Evolutionary conservation across 2,888 invertebrate species (phyloP), one percentile per base, ranked within the genome.

Genomic region (Drosophila kokeensis): DNA sequence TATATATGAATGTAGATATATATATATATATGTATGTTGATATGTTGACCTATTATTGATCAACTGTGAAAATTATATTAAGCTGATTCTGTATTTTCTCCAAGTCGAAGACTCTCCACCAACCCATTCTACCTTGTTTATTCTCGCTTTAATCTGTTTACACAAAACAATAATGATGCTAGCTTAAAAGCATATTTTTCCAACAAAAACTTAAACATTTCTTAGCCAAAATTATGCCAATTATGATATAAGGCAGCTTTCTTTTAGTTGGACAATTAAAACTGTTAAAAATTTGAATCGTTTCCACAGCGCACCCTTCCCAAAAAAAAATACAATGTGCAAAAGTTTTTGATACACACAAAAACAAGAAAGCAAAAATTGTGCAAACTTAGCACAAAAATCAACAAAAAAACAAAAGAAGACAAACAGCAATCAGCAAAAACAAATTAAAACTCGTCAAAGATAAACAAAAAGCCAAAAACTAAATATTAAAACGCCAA

Each of bases 401-500:
- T 13, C 49, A 76, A 48, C 36, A 60, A 52, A 38, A 38, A 59
- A 68, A 24, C n/a, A 45, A 29, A 48, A 42, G 29, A 62, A 36
- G 45, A 34, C 74, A 70, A 77, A 66, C 74, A 77, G 62, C 79
- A 77, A 77, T 61, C 69, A 59, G 24, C 58, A 73, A 71, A 78
- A 79, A 62, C 80, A 73, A 82, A 71, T 64, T 68, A 73, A 72
- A 80, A 58, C 63, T 60, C 54, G 21, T 69, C 73, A 80, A 63
- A 79, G 58, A 52, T 60, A 76, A 83, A 72, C 62, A 71, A 62
- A 53, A 63, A 29, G 1, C 1, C 10, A 45, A 42, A 30, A 63
- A 54, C 38, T 62, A 63, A 53, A 61, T 42, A 34, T 40, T 50
- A 59, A 64, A 59, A 27, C 21, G 24, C 27, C 27, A 40, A 57